Percentiles rank a stretch among this genome's conserved stretches.
phyloP scores from a whole-genome alignment of 2,113 vertebrate genomes.

The Colossoma macropomum region DNA sequence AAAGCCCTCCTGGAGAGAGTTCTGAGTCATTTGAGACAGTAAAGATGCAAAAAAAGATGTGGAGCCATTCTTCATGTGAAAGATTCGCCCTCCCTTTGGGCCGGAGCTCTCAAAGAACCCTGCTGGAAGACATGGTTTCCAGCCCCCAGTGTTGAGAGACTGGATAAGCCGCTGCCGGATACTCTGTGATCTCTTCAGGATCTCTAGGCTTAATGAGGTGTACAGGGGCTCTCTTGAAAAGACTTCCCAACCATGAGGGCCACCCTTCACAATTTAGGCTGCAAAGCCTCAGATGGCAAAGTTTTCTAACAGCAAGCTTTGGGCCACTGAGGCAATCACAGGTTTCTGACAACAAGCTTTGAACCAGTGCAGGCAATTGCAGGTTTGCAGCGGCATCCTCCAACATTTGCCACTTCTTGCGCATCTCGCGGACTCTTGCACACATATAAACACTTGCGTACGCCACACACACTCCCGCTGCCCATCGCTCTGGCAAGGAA shows the following conservation, averaged over 20 bases:
- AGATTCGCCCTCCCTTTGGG: neutral
- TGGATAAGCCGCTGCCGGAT: conserved; percentile 30
- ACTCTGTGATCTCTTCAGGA: conserved; percentile 29
- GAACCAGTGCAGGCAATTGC: neutral
- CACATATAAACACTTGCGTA: conserved; percentile 16
- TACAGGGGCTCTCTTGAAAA: conserved; percentile 58
- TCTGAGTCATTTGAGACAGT: neutral
- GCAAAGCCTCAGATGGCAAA: conserved; percentile 55
- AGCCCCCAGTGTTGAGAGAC: neutral
- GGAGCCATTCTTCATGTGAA: neutral
- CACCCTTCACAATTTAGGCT: conserved; percentile 63
- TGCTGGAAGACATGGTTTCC: neutral
- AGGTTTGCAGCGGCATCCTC: conserved; percentile 54
- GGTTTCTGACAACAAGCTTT: conserved; percentile 25
- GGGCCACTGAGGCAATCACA: conserved; percentile 22
- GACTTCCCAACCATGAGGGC: conserved; percentile 54
- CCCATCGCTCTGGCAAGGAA: conserved; percentile 52
- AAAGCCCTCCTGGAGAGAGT: neutral
- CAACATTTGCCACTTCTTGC: conserved; percentile 46
- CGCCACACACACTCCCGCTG: conserved; percentile 37
- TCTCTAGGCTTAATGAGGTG: conserved; percentile 67
- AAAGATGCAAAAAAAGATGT: neutral
- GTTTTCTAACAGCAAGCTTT: conserved; percentile 34
- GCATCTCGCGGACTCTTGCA: conserved; percentile 1
- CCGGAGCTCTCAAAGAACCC: neutral